These are phyloP conservation scores for Ligdia adustata DNA, from an alignment of 2,888 invertebrate species.

Conservation along the genomic window DNA sequence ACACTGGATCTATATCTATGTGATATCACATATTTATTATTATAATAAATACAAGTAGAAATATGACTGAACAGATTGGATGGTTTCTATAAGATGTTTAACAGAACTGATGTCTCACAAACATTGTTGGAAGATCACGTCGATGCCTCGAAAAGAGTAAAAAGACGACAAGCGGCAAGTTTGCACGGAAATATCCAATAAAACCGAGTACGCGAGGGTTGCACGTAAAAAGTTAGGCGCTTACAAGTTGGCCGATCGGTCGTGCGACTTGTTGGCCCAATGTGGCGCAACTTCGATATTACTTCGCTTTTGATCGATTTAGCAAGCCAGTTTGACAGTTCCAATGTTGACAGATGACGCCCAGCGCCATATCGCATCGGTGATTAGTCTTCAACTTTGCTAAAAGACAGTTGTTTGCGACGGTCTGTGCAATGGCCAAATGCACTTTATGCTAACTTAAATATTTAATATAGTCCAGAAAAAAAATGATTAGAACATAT, in stretches of 20 bases:
- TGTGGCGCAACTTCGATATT: constrained; percentile 76
- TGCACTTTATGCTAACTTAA: constrained; percentile 13
- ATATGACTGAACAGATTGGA: constrained; percentile 3
- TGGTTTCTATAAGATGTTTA: constrained; percentile 23
- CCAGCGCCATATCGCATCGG: constrained; percentile 69
- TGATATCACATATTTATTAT: too few species aligned
- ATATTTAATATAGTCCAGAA: too few species aligned
- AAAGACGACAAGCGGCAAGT: constrained; percentile 64
- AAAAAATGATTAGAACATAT: too few species aligned
- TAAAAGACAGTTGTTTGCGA: constrained; percentile 53
- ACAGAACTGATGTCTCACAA: constrained; percentile 41
- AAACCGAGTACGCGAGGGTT: constrained; percentile 59
- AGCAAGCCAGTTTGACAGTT: constrained; percentile 78
- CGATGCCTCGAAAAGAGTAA: constrained; percentile 52
- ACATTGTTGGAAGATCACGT: constrained; percentile 61
- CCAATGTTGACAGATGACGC: constrained; percentile 80
- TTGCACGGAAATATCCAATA: constrained; percentile 75
- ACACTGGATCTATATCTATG: constrained; percentile 16
- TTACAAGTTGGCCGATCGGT: constrained; percentile 45
- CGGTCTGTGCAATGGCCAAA: constrained; percentile 24
- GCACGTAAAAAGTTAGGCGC: constrained; percentile 66
- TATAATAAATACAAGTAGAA: too few species aligned
- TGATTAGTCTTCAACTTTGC: constrained; percentile 76
- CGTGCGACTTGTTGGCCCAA: constrained; percentile 60
- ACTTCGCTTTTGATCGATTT: constrained; percentile 81